Evolutionary conservation across 2,797 vertebrate genomes (phyloP), one percentile per base, ranked within the genome.

Genomic region (Mormyrops boulengeri): DNA sequence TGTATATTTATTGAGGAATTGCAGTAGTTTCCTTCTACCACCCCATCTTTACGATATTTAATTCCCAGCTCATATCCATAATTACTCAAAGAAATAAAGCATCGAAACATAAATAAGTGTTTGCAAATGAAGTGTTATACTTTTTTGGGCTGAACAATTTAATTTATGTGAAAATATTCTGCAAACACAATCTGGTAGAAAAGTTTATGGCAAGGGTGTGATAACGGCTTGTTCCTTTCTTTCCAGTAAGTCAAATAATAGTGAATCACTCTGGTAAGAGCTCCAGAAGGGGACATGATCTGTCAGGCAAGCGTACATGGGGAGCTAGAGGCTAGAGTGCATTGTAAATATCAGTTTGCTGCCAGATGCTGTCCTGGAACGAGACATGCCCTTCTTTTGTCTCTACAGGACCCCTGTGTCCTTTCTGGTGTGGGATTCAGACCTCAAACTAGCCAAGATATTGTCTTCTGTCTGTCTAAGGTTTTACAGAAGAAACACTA

Each of bases 311-410:
- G 30, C 34, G 7, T 7, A 57, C 34, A 41, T 57, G 30, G 85
- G 41, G 50, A 87, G 26, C 85, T 87, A 87, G 52, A 17, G 14
- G 52, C 26, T 41, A 87, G 50, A 55, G 85, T 57, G 85, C 85
- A 41, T 87, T 87, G 50, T 57, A 57, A 87, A 85, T 85, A 85
- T 85, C 49, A 52, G 82, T 85, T 52, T 85, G n/a, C 47, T 85
- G 82, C 82, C 82, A 87, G 85, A 87, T 57, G 26, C 52, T 87
- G 30, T 52, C 85, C 85, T 87, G 52, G 34, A 52, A 57, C 85
- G 14, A 57, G 30, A 38, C 85, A 14, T 41, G 7, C 52, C 52
- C 52, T 87, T 34, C 85, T 57, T 34, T 38, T 17, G 26, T 57
- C 30, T 55, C 52, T 3, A 57, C 82, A 85, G 82, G 50, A 55